phyloP scores from a whole-genome alignment of 2,888 invertebrate genomes.

The Drosophila antonietae region DNA sequence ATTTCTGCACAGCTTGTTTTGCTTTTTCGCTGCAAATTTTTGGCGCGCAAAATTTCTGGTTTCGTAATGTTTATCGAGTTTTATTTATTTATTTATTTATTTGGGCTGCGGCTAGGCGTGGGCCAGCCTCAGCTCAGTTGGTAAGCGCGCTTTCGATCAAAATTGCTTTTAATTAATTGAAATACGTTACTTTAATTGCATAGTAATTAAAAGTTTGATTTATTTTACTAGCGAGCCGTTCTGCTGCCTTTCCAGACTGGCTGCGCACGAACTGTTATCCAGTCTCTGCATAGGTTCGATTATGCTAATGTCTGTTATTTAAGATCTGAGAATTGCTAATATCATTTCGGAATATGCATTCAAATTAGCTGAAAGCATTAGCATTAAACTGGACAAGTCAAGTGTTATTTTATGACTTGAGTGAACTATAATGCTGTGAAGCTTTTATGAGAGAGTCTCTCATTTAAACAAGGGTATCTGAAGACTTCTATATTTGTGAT shows the following conservation, averaged over 20 bases:
- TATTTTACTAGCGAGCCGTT: constrained; percentile 43
- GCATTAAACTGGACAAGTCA: constrained; percentile 7
- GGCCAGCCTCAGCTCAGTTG: constrained; percentile 16
- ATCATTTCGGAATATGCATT: constrained; percentile 43
- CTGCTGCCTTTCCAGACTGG: constrained; percentile 4
- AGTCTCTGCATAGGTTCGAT: constrained; percentile 28
- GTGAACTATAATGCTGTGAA: not conserved
- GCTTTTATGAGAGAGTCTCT: not conserved
- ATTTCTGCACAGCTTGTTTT: constrained; percentile 44
- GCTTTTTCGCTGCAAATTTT: constrained; percentile 37
- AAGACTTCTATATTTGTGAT: not conserved
- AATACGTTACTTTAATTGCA: constrained; percentile 78
- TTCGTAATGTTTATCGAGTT: constrained; percentile 53
- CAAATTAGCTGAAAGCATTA: constrained; percentile 25
- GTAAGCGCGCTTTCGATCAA: constrained; percentile 50
- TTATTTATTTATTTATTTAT: constrained; percentile 8
- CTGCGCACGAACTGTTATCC: constrained; percentile 22
- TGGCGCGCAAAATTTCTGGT: constrained; percentile 59
- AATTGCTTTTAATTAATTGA: constrained; percentile 76
- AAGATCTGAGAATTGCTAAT: constrained; percentile 32
- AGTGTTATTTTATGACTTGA: constrained; percentile 24
- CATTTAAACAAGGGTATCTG: not conserved
- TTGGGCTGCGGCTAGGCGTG: constrained; percentile 37
- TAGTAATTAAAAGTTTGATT: constrained; percentile 77
- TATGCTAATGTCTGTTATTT: constrained; percentile 54